Base-by-base conservation (phyloP, 2,113 vertebrate genomes). In the Trichechus manatus region DNA sequence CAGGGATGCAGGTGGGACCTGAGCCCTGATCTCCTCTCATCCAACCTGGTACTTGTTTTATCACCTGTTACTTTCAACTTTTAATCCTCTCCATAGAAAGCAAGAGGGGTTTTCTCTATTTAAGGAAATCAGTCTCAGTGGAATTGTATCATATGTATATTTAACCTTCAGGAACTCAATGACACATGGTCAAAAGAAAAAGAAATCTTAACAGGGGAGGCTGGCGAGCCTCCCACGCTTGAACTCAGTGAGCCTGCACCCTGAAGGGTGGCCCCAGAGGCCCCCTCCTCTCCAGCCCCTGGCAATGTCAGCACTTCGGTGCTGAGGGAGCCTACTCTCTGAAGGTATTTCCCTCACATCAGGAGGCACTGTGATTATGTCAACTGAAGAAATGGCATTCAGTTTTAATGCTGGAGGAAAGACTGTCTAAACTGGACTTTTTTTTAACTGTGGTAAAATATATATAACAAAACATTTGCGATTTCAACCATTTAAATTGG, bases 121-220 rank as follows among this genome's bases (percentile, higher is more conserved):
- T 44, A n/a, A 77, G 66, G 59, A 84, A 85, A 84, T 87, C 72
- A 50, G 68, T 61, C 44, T 44, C n/a, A 33, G 85, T 5, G 33
- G 56, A 61, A 83, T 0, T 47, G 36, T 39, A 74, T 42, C 13
- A 11, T 9, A 50, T 13, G 36, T 50, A 42, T 44, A 47, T 50
- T n/a, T 56, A 68, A 87, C 53, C 70, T 78, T 79, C 27, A 74
- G 72, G 61, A 84, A 88, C 75, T 68, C 64, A 90, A 27, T 8
- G 68, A 79, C 85, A 78, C 3, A 0, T 5, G n/a, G 11, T 39
- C 42, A 64, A 47, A 81, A 44, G 39, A 77, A n/a, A 85, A 31
- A 79, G 36, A 72, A 42, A 53, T 9, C 5, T 2, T 33, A 81
- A 42, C 17, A 9, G 17, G 74, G 42, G 61, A 56, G 59, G 31